phyloP scores from a whole-genome alignment of 2,113 vertebrate species.

The Cephalophus harveyi region DNA sequence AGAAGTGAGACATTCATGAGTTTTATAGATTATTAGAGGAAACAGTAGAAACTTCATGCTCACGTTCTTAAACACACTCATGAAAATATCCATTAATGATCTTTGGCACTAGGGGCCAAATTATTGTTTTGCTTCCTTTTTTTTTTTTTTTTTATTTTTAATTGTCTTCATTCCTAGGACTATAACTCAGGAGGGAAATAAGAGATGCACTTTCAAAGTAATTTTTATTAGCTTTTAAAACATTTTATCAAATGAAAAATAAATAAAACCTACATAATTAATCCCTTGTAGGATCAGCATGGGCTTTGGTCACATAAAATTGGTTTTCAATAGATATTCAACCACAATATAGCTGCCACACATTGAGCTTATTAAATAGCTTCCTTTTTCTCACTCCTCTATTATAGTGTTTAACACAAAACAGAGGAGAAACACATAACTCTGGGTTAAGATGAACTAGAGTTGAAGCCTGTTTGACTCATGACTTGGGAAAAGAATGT shows the following conservation, averaged over 20 bases:
- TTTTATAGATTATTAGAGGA: neutral
- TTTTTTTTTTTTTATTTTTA: neutral
- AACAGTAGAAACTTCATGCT: neutral
- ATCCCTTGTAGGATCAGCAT: neutral
- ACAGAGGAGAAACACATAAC: neutral
- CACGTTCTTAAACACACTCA: neutral
- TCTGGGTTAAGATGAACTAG: neutral
- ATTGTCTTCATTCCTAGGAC: neutral
- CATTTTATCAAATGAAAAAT: neutral
- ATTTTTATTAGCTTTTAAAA: slow-evolving; percentile 31
- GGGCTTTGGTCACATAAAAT: neutral
- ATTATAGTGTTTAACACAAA: neutral
- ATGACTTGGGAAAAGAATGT: neutral
- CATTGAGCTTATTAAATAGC: neutral
- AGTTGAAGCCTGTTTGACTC: neutral
- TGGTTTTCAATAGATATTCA: neutral
- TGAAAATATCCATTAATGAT: slow-evolving; percentile 16
- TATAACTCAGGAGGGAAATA: neutral
- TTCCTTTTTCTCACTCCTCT: neutral
- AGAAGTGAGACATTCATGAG: neutral
- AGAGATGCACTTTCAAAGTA: neutral
- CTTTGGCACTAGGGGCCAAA: neutral
- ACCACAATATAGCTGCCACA: neutral
- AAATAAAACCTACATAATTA: slow-evolving; percentile 14
- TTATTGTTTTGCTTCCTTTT: neutral